Conservation (phyloP, 2,888 invertebrate species). For the Trisateles emortualis region DNA sequence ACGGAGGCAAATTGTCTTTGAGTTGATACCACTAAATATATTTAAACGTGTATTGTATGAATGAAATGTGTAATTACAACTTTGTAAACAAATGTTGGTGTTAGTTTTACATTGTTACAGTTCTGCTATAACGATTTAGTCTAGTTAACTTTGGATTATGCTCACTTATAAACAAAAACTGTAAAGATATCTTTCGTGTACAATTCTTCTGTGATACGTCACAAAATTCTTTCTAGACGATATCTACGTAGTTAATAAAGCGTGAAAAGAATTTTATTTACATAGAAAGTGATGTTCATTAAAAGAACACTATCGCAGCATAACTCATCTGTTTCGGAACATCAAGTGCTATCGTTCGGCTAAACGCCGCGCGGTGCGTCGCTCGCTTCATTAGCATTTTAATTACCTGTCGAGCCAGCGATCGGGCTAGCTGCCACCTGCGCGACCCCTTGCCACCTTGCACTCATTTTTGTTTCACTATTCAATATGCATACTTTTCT, state of each 20-base stretch:
- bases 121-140: too few relatives aligned
- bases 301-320: conserved; percentile 1
- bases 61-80: not conserved
- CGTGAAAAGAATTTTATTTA: too few relatives aligned
- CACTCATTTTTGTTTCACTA: conserved; percentile 54
- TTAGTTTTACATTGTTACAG: too few relatives aligned
- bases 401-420: conserved; percentile 76
- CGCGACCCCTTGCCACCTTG: conserved; percentile 47
- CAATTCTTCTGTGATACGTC: too few relatives aligned
- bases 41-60: conserved; percentile 6
- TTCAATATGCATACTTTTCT: conserved; percentile 62
- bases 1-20: conserved; percentile 45
- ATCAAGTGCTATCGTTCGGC: conserved; percentile 26
- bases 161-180: too few relatives aligned
- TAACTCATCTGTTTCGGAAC: conserved; percentile 21
- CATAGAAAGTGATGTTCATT: conserved; percentile 5
- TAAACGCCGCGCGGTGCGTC: conserved; percentile 46
- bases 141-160: too few relatives aligned
- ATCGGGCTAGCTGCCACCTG: conserved; percentile 58
- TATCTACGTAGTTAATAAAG: too few relatives aligned
- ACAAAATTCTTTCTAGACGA: too few relatives aligned
- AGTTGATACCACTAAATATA: conserved; percentile 26
- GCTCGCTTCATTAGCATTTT: conserved; percentile 80
- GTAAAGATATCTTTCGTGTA: too few relatives aligned
- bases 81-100: too few relatives aligned